phyloP scores from a whole-genome alignment of 2,797 vertebrate species.

The Scyliorhinus canicula region DNA sequence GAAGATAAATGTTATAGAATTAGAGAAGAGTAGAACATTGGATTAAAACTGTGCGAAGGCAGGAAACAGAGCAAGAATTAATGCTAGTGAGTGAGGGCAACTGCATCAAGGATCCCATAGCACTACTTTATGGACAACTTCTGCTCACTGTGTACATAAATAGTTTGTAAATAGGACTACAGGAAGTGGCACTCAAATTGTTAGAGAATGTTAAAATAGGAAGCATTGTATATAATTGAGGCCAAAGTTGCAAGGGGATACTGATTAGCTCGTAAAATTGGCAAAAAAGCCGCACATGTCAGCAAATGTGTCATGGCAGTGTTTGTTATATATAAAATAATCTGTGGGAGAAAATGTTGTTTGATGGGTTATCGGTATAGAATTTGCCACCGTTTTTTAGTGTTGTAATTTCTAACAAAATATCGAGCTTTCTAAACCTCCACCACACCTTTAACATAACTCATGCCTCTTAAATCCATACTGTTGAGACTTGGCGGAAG shows the following conservation, averaged over 20 bases:
- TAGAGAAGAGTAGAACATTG: background rate
- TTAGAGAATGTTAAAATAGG: background rate
- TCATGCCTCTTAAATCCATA: background rate
- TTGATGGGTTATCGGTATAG: background rate
- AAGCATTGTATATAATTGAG: background rate
- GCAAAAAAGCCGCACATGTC: background rate
- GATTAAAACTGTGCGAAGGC: background rate
- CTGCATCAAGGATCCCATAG: background rate
- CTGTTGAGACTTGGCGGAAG: background rate
- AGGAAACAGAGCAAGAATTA: background rate
- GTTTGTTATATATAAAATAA: background rate
- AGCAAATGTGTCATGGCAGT: background rate
- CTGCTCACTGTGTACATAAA: no score
- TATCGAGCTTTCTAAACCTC: background rate
- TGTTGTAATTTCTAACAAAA: background rate
- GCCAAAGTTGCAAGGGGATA: background rate
- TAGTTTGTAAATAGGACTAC: no score
- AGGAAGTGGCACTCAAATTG: background rate
- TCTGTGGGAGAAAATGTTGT: background rate
- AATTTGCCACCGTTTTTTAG: background rate
- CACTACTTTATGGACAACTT: no score
- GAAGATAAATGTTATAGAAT: background rate
- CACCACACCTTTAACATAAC: background rate
- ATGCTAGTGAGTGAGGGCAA: background rate
- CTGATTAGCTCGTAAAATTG: background rate